These are phyloP conservation scores for Agonopterix heracliana DNA, from an alignment of 2,888 invertebrate species.

Conservation along the genomic window DNA sequence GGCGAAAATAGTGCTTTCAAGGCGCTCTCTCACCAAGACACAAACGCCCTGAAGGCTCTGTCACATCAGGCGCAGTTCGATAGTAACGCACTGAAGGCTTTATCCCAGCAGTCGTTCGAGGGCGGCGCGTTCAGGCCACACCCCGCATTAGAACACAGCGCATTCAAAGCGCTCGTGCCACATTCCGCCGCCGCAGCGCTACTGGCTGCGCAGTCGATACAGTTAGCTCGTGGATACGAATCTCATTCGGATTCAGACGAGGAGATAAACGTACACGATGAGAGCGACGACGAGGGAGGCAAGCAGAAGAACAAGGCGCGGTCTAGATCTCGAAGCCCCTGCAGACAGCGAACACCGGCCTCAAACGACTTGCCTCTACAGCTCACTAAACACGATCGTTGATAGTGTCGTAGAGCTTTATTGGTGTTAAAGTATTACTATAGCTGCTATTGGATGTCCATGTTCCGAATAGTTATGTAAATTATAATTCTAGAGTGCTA, in stretches of 20 bases:
- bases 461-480: slow-evolving; percentile 59
- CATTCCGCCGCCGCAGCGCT: slow-evolving; percentile 79
- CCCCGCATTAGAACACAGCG: slow-evolving; percentile 85
- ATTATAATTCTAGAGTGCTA: slow-evolving; percentile 51
- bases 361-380: slow-evolving; percentile 79
- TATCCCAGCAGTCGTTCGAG: slow-evolving; percentile 56
- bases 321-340: slow-evolving; percentile 67
- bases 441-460: slow-evolving; percentile 50
- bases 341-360: slow-evolving; percentile 36
- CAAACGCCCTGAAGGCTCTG: slow-evolving; percentile 74
- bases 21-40: slow-evolving; percentile 80
- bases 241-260: slow-evolving; percentile 81
- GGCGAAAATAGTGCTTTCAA: slow-evolving; percentile 94
- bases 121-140: slow-evolving; percentile 60
- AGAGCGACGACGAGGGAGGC: slow-evolving; percentile 79
- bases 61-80: slow-evolving; percentile 76
- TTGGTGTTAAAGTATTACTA: slow-evolving; percentile 45
- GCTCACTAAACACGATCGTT: slow-evolving; percentile 84
- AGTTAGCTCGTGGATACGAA: slow-evolving; percentile 64
- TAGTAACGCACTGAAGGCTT: slow-evolving; percentile 72
- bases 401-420: slow-evolving; percentile 34
- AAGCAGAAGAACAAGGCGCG: slow-evolving; percentile 60
- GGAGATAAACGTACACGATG: slow-evolving; percentile 91
- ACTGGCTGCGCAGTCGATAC: slow-evolving; percentile 66
- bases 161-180: slow-evolving; percentile 86